Conservation (phyloP, 2,797 vertebrate genomes). For the Etheostoma perlongum region DNA sequence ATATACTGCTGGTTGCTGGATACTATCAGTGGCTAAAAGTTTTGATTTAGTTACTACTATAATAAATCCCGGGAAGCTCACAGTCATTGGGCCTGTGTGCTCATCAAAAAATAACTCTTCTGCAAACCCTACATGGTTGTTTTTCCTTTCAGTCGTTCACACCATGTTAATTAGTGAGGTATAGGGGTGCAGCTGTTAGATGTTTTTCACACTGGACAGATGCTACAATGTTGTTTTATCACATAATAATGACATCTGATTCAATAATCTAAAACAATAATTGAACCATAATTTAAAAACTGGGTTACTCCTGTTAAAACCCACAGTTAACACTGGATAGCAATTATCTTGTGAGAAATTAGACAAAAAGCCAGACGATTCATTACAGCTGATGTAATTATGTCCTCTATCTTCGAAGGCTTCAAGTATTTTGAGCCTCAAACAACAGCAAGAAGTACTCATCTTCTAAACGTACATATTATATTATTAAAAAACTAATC, state of each 20-base stretch:
- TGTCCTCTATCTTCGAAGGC: slow-evolving; percentile 6
- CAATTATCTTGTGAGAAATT: background rate
- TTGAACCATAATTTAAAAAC: background rate
- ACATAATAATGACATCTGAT: background rate
- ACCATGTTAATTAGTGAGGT: background rate
- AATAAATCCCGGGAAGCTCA: no score
- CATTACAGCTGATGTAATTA: background rate
- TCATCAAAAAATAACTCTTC: background rate
- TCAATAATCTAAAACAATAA: slow-evolving; percentile 1
- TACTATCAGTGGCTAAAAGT: no score
- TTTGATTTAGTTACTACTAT: no score
- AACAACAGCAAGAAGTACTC: background rate
- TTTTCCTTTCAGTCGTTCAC: background rate
- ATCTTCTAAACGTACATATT: no score
- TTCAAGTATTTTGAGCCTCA: slow-evolving; percentile 9
- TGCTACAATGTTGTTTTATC: background rate
- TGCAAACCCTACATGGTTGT: background rate
- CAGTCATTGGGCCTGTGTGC: background rate
- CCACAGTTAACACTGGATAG: background rate
- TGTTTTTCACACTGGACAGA: background rate
- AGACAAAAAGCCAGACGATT: slow-evolving; percentile 14
- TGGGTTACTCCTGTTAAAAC: background rate
- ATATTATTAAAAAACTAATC: no score
- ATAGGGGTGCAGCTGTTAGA: background rate
- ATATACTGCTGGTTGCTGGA: no score